These are phyloP conservation scores for Mormyrops attenuatus DNA, from an alignment of 2,797 vertebrate species.

Conservation along the genomic window DNA sequence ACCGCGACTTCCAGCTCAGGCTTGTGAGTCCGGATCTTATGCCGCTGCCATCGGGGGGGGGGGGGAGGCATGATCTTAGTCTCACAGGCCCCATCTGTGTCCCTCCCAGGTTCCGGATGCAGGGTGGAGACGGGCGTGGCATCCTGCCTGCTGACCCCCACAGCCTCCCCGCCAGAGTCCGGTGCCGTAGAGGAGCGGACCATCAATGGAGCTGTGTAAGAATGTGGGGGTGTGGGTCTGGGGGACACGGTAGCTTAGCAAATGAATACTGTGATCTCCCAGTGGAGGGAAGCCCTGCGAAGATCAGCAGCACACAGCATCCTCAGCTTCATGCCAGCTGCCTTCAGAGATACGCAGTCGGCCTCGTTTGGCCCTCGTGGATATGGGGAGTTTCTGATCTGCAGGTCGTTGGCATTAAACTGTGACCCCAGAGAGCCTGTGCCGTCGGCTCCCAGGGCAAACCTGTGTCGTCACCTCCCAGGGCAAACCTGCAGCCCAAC, in stretches of 20 bases:
- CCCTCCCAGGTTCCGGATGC: slow-evolving; percentile 37
- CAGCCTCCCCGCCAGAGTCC: slow-evolving; percentile 58
- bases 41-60: background rate
- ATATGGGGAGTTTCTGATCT: background rate
- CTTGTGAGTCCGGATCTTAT: slow-evolving; percentile 43
- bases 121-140: slow-evolving; percentile 58
- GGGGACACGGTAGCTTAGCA: background rate
- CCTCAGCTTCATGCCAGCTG: background rate
- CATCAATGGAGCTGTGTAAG: slow-evolving; percentile 59
- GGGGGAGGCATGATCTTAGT: background rate
- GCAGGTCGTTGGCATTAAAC: background rate
- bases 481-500: background rate
- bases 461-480: background rate
- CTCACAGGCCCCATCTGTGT: background rate
- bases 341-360: background rate
- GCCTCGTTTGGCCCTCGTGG: background rate
- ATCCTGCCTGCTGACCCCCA: slow-evolving; percentile 68
- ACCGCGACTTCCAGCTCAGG: slow-evolving; percentile 31
- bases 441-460: background rate
- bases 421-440: background rate
- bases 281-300: background rate
- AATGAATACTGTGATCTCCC: background rate
- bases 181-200: slow-evolving; percentile 54
- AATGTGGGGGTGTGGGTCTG: background rate
- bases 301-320: background rate